Evolutionary conservation across 2,888 invertebrate species (phyloP), one percentile per base, ranked within the genome.

Genomic region (Calameuta pallipes): DNA sequence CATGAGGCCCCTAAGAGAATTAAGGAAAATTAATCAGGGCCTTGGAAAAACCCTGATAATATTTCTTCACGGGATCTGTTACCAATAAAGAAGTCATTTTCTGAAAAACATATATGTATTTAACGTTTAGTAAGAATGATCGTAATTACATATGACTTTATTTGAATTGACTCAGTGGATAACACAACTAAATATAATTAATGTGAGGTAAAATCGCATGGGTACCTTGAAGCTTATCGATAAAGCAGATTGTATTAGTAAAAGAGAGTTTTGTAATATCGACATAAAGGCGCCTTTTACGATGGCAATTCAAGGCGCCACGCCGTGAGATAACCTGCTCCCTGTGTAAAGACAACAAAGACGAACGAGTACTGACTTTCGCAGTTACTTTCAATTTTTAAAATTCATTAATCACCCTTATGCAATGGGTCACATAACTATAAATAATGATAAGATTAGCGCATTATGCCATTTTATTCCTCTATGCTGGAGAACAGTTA

Each of bases 371-470:
- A 6, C 23, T 56, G 41, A 15, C 41, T 56, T 56, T 56, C 23
- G 36, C 15, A 31, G 30, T 76, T 34, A 76, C 13, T 11, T 69
- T 30, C 36, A 69, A 56, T 33, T 35, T 69, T 33, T 69, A 34
- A 76, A 76, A 76, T 35, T 34, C 68, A 56, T 69, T 56, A 76
- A 76, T 76, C 41, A 56, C 41, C 41, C 41, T 56, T 56, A 56
- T 23, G 23, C 4, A 56, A 56, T 56, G 23, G 23, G 41, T 56
- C 41, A 23, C 41, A 56, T 23, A 56, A 56, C 41, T 69, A 76
- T 56, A 56, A 56, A 80, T 77, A 79, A 79, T 77, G 84, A 84
- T 83, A 82, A 80, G 81, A 83, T 82, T 81, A 80, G 73, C 75
- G 41, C 73, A 74, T 73, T 75, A 73, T 75, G 75, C 78, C 76